A percentile compares a stretch with the other conserved stretches of the same genome.
These are phyloP conservation scores for Acrocephalus scirpaceus DNA, from an alignment of 2,797 vertebrate genomes.

Conservation along the genomic window DNA sequence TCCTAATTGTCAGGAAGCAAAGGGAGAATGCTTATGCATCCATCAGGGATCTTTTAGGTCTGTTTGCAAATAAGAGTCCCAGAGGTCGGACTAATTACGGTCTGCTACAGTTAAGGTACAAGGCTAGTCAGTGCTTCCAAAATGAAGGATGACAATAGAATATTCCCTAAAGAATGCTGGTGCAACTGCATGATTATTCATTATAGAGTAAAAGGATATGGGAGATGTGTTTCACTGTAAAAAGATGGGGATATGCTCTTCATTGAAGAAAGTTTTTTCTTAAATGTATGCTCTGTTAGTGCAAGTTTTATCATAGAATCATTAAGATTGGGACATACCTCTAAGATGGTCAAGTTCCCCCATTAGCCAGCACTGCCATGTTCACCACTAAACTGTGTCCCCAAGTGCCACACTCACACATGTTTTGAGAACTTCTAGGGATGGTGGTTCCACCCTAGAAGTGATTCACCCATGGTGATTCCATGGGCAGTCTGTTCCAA, in stretches of 20 bases:
- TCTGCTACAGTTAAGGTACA: neutral
- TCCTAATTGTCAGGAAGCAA: neutral
- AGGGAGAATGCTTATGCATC: neutral
- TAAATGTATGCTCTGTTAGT: neutral
- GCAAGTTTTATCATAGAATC: neutral
- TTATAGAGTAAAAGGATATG: neutral
- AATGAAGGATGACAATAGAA: neutral
- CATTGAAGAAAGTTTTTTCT: neutral
- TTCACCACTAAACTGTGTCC: neutral
- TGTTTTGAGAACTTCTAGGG: neutral
- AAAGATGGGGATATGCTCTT: neutral
- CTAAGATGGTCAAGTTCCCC: accelerated
- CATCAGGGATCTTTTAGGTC: neutral
- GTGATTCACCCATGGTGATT: neutral
- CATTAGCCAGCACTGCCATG: accelerated
- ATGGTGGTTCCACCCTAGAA: neutral
- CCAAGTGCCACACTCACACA: no score
- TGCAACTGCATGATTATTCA: neutral
- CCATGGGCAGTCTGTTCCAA: neutral
- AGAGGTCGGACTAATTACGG: neutral
- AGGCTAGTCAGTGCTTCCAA: neutral
- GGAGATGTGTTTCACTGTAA: neutral
- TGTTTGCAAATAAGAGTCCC: neutral
- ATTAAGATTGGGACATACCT: neutral
- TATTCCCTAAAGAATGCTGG: neutral